Evolutionary conservation across 2,888 invertebrate species (phyloP).

Genomic region (Philopedon plagiatum): DNA sequence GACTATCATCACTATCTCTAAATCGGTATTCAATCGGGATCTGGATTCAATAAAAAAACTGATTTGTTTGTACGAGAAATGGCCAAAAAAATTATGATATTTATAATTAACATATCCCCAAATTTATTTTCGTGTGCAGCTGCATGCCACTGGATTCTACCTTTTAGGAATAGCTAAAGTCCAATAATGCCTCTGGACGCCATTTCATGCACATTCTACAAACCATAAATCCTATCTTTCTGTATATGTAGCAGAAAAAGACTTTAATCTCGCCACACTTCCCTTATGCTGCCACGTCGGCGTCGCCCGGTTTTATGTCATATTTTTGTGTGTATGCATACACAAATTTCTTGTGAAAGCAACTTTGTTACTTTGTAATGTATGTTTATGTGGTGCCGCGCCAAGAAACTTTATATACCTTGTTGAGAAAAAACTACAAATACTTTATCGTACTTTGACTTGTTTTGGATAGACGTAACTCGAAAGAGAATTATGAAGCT

Average conservation of each 20-base stretch:
- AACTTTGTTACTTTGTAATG: conserved; percentile 42
- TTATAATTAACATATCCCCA: no score
- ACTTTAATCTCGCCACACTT: conserved; percentile 56
- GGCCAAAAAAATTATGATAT: no score
- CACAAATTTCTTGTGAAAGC: conserved; percentile 41
- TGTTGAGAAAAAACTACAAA: not conserved
- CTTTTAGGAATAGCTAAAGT: conserved; percentile 6
- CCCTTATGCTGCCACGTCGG: conserved; percentile 52
- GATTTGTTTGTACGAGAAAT: no score
- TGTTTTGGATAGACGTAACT: no score
- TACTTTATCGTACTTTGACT: not conserved
- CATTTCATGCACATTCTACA: conserved; percentile 33
- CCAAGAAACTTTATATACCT: not conserved
- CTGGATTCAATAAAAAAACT: no score
- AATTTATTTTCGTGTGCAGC: no score
- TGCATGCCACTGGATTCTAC: not conserved
- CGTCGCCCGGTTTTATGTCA: conserved; percentile 41
- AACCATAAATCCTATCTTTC: conserved; percentile 49
- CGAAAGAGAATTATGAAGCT: no score
- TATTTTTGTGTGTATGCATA: conserved; percentile 40
- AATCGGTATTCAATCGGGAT: no score
- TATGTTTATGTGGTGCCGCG: conserved; percentile 5
- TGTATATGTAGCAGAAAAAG: conserved; percentile 57
- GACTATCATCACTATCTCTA: no score
- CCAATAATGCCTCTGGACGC: conserved; percentile 18